Evolutionary conservation across 2,888 invertebrate genomes (phyloP).

Genomic region (Tolmerus cingulatus): DNA sequence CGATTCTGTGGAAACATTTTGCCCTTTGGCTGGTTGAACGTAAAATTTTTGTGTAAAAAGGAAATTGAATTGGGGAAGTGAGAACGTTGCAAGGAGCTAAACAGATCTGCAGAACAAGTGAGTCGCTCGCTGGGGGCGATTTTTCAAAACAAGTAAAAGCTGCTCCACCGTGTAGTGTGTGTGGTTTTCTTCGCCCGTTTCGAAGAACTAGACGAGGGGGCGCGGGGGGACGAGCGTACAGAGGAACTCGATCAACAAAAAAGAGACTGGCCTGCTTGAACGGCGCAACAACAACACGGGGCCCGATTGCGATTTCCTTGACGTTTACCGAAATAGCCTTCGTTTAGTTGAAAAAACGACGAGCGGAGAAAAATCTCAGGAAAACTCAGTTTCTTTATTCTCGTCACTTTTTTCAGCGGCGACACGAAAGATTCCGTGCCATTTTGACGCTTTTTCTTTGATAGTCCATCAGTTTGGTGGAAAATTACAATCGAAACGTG

Average conservation of each 20-base stretch:
- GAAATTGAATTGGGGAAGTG: background rate
- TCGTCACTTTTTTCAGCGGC: constrained; percentile 15
- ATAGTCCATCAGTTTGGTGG: background rate
- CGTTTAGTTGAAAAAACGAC: constrained; percentile 29
- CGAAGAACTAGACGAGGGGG: background rate
- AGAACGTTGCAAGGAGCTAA: background rate
- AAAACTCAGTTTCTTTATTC: constrained; percentile 39
- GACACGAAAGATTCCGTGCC: background rate
- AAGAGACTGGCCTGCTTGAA: background rate
- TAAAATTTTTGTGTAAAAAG: constrained; percentile 5
- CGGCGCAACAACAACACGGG: background rate
- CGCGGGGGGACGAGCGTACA: background rate
- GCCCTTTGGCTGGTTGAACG: background rate
- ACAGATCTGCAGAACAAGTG: background rate
- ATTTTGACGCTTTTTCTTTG: constrained; percentile 10
- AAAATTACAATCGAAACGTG: background rate
- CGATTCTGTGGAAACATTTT: constrained; percentile 4
- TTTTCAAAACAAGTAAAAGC: constrained; percentile 21
- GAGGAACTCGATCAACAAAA: background rate
- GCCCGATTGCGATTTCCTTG: constrained; percentile 32
- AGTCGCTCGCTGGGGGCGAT: background rate
- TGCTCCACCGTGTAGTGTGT: background rate
- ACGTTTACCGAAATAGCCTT: constrained; percentile 48
- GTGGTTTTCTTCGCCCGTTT: background rate
- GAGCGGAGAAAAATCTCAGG: constrained; percentile 1